Evolutionary conservation across 2,888 invertebrate species (phyloP).

Genomic region (Melolontha melolontha): DNA sequence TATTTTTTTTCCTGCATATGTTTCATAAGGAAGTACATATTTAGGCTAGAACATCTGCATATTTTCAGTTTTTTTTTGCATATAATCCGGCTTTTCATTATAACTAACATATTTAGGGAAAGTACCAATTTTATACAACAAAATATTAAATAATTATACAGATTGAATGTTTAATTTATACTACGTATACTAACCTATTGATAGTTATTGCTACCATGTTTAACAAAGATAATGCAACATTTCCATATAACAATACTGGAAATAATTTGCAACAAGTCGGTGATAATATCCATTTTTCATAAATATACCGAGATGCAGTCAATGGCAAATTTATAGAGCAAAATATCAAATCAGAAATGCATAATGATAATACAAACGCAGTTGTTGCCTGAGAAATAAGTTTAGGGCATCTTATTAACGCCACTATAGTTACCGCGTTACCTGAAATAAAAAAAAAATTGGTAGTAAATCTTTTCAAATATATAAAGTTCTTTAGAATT

Average conservation of each 20-base stretch:
- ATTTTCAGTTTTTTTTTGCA: too few relatives aligned
- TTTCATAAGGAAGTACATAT: too few relatives aligned
- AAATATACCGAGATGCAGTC: conserved; percentile 84
- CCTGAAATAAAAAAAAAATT: conserved; percentile 70
- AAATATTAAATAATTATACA: too few relatives aligned
- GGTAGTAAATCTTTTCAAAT: conserved; percentile 30
- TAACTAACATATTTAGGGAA: too few relatives aligned
- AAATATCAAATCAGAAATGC: conserved; percentile 87
- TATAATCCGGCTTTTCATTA: too few relatives aligned
- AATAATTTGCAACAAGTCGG: conserved; percentile 84
- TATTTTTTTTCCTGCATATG: too few relatives aligned
- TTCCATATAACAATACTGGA: conserved; percentile 90
- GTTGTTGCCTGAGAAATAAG: conserved; percentile 87
- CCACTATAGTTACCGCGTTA: conserved; percentile 84
- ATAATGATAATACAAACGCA: conserved; percentile 87
- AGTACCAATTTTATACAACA: too few relatives aligned
- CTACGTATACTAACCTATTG: conserved; percentile 75
- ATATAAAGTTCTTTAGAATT: conserved; percentile 6
- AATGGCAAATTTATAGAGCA: conserved; percentile 86
- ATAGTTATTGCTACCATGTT: conserved; percentile 92
- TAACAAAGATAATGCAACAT: conserved; percentile 87
- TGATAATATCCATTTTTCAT: conserved; percentile 85
- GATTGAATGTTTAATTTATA: too few relatives aligned
- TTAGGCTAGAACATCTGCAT: too few relatives aligned
- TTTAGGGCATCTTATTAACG: conserved; percentile 82